Evolutionary conservation across 2,113 vertebrate species (phyloP).

Genomic region (Anoplopoma fimbria): DNA sequence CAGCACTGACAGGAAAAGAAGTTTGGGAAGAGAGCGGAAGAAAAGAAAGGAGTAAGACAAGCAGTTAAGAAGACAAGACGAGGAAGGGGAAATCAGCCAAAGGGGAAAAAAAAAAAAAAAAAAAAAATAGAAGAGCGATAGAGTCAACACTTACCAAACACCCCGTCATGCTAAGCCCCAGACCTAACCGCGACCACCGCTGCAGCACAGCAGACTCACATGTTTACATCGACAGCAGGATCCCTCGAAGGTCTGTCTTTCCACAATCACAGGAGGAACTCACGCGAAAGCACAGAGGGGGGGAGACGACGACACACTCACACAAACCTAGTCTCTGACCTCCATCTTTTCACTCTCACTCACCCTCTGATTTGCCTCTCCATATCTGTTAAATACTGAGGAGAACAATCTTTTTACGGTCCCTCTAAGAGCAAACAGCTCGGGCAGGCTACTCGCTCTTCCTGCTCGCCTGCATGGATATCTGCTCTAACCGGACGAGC

Average conservation of each 20-base stretch:
- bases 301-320: neutral
- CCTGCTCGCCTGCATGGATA: conserved; percentile 67
- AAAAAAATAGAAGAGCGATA: conserved; percentile 8
- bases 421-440: conserved; percentile 58
- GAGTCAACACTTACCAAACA: conserved; percentile 69
- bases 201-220: conserved; percentile 36
- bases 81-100: neutral
- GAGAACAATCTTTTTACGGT: conserved; percentile 62
- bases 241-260: conserved; percentile 70
- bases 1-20: conserved; percentile 36
- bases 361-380: conserved; percentile 52
- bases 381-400: conserved; percentile 35
- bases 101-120: neutral
- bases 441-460: conserved; percentile 51
- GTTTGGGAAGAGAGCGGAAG: conserved; percentile 34
- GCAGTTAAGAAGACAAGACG: neutral
- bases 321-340: conserved; percentile 52
- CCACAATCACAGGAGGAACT: conserved; percentile 78
- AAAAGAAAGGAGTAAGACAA: neutral
- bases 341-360: conserved; percentile 44
- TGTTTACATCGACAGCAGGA: conserved; percentile 66
- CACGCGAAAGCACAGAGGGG: conserved; percentile 20
- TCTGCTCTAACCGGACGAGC: conserved; percentile 70
- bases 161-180: conserved; percentile 54
- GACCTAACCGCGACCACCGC: conserved; percentile 37